A percentile compares a stretch with the other conserved stretches of the same genome.
Evolutionary conservation across 2,888 invertebrate genomes (phyloP).

Genomic region (Ametastegia equiseti): DNA sequence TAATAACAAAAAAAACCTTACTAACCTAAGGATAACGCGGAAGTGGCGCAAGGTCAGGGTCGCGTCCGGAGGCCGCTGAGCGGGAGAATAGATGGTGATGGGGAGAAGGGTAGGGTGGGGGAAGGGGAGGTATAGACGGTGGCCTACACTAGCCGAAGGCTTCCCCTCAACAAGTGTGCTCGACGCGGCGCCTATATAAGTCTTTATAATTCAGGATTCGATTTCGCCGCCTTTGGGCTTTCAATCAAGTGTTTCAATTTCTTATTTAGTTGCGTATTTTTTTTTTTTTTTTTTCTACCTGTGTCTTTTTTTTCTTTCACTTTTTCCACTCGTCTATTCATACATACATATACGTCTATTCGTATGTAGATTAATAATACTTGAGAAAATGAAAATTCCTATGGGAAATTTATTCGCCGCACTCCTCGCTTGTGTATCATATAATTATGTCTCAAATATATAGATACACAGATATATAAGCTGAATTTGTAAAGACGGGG

Average conservation of each 20-base stretch:
- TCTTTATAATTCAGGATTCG: conserved; percentile 22
- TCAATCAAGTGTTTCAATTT: neutral
- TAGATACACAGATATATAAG: too few relatives aligned
- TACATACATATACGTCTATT: neutral
- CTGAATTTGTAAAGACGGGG: too few relatives aligned
- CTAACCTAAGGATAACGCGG: conserved; percentile 70
- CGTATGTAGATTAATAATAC: neutral
- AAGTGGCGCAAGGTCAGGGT: conserved; percentile 77
- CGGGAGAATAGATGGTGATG: conserved; percentile 54
- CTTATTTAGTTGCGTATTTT: neutral
- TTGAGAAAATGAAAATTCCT: neutral
- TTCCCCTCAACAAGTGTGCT: conserved; percentile 70
- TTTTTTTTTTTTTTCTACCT: neutral
- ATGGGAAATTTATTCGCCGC: neutral
- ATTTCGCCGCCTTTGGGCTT: neutral
- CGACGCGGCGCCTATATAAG: conserved; percentile 61
- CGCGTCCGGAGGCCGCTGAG: conserved; percentile 61
- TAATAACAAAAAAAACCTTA: conserved; percentile 9
- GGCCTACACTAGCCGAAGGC: conserved; percentile 53
- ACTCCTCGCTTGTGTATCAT: neutral
- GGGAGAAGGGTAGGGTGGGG: conserved; percentile 34
- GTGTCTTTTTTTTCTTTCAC: too few relatives aligned
- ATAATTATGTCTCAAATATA: neutral
- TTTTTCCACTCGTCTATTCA: too few relatives aligned
- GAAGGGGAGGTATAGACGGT: conserved; percentile 52